Percentiles rank a stretch among this genome's conserved stretches.
phyloP scores from a whole-genome alignment of 2,888 invertebrate genomes.

The Trichogramma dendrolimi region DNA sequence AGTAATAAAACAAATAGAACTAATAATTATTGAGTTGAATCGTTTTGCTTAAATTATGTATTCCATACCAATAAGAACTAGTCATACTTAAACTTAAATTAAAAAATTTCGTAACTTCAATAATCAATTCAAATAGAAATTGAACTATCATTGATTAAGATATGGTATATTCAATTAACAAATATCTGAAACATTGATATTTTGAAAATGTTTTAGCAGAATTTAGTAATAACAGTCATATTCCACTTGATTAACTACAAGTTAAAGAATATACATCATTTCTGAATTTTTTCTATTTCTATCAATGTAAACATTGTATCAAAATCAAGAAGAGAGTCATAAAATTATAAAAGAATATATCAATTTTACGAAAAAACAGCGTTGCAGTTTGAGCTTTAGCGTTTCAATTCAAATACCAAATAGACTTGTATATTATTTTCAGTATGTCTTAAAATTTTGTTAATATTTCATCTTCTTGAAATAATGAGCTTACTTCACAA shows the following conservation, averaged over 20 bases:
- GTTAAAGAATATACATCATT: slow-evolving; percentile 18
- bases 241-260: slow-evolving; percentile 18
- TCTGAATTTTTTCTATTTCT: slow-evolving; percentile 16
- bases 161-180: slow-evolving; percentile 16
- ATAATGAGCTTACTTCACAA: slow-evolving; percentile 5
- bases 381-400: slow-evolving; percentile 15
- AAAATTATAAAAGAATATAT: slow-evolving; percentile 24
- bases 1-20: too few relatives aligned
- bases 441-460: slow-evolving; percentile 12
- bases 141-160: slow-evolving; percentile 15
- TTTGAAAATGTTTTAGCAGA: slow-evolving; percentile 14
- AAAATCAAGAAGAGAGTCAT: slow-evolving; percentile 33
- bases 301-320: slow-evolving; percentile 30
- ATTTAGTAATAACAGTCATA: slow-evolving; percentile 15
- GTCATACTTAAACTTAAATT: too few relatives aligned
- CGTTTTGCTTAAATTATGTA: too few relatives aligned
- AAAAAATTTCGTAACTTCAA: not conserved
- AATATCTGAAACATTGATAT: slow-evolving; percentile 24
- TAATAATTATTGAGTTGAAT: too few relatives aligned
- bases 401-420: too few relatives aligned
- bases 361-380: slow-evolving; percentile 27
- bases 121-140: slow-evolving; percentile 27
- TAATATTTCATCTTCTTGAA: slow-evolving; percentile 12
- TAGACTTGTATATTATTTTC: too few relatives aligned
- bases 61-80: too few relatives aligned